These are phyloP conservation scores for Dicaeum eximium DNA, from an alignment of 2,113 vertebrate species.

Conservation along the genomic window DNA sequence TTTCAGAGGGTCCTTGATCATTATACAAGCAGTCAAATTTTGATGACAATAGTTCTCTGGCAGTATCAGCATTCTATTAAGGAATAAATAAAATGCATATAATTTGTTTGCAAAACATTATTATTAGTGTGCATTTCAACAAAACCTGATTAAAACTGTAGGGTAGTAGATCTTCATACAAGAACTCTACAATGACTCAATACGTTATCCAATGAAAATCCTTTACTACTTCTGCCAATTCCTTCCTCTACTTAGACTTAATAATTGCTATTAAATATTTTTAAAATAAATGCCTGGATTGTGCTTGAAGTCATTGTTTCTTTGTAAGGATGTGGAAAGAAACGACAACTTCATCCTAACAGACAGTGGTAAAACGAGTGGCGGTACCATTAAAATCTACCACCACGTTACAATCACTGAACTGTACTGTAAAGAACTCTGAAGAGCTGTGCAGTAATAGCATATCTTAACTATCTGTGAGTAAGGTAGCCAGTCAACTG, in stretches of 20 bases:
- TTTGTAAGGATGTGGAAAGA: neutral
- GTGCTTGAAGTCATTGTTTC: neutral
- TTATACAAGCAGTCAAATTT: neutral
- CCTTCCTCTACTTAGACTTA: neutral
- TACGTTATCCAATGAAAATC: neutral
- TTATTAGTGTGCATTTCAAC: neutral
- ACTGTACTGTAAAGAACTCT: neutral
- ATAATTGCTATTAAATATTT: neutral
- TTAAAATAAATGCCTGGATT: neutral
- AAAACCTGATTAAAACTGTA: neutral
- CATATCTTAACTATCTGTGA: neutral
- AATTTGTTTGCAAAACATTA: neutral
- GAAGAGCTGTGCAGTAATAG: neutral
- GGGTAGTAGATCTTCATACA: neutral
- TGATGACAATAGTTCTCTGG: neutral
- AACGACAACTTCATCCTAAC: neutral
- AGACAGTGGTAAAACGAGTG: neutral
- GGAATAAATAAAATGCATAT: neutral
- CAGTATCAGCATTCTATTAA: neutral
- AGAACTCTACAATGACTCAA: neutral
- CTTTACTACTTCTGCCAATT: neutral
- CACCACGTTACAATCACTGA: neutral
- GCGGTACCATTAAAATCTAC: neutral
- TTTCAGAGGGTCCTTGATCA: neutral
- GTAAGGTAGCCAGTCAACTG: slow-evolving; percentile 3